A percentile compares a stretch with the other conserved stretches of the same genome.
Conservation (phyloP, 2,113 vertebrate genomes). For the Rissa tridactyla region DNA sequence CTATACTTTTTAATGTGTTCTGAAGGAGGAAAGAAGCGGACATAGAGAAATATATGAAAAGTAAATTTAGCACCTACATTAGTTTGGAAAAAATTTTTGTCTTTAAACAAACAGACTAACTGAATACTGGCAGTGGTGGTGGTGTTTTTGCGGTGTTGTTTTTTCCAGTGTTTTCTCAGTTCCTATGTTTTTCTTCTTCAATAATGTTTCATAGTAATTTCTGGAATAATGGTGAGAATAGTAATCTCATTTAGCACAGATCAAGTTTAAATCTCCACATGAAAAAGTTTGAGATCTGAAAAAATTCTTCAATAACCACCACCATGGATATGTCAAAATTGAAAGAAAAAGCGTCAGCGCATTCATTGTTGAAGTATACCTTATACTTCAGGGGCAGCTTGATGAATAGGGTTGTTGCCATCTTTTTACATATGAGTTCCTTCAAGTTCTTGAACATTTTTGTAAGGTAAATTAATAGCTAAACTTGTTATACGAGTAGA, state of each 20-base stretch:
- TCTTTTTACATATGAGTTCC: neutral
- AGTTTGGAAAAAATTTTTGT: neutral
- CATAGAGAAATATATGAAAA: neutral
- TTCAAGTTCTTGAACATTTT: neutral
- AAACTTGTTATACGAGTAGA: neutral
- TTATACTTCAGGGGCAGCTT: neutral
- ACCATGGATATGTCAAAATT: neutral
- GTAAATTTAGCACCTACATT: accelerated
- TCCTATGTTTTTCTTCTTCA: neutral
- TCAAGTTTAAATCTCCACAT: neutral
- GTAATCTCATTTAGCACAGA: neutral
- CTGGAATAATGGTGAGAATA: neutral
- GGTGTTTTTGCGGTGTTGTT: neutral
- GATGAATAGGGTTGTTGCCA: neutral
- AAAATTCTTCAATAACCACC: neutral
- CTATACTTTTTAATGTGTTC: accelerated
- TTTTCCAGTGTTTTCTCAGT: neutral
- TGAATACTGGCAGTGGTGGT: neutral
- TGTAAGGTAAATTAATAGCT: neutral
- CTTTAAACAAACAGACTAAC: neutral
- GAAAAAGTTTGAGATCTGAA: neutral
- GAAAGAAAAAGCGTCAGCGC: neutral
- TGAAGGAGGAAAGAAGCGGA: neutral
- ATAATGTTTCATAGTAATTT: neutral
- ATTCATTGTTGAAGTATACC: neutral